phyloP scores from a whole-genome alignment of 2,797 vertebrate species.

The Agapornis canus region DNA sequence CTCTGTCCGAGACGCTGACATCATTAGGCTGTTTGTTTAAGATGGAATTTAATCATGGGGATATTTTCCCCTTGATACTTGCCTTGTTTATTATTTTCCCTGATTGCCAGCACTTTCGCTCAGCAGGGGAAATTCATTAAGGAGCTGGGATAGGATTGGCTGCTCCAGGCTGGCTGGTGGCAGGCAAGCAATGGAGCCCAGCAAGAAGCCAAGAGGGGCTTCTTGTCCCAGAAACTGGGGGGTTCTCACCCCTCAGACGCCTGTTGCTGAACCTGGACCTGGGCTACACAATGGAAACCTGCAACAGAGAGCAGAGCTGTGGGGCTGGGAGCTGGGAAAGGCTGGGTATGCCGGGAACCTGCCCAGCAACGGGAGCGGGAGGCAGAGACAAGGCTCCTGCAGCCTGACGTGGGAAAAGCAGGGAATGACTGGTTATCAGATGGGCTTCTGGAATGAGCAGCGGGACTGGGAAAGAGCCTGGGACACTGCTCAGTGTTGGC shows the following conservation, averaged over 20 bases:
- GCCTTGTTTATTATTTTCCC: slow-evolving; percentile 41
- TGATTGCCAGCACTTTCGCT: background rate
- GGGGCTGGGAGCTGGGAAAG: background rate
- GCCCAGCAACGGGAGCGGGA: background rate
- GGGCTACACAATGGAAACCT: background rate
- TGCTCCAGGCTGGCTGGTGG: background rate
- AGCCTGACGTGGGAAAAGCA: background rate
- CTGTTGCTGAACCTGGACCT: background rate
- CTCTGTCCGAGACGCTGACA: slow-evolving; percentile 50
- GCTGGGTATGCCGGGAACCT: background rate
- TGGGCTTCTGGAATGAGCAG: accelerated
- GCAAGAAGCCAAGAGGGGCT: background rate
- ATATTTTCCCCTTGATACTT: slow-evolving; percentile 31
- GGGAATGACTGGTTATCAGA: background rate
- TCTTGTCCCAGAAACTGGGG: background rate
- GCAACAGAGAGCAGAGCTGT: background rate
- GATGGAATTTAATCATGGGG: slow-evolving; percentile 64
- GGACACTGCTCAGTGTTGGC: background rate
- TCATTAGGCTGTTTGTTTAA: slow-evolving; percentile 64
- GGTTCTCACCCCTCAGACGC: background rate
- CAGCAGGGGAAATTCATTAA: slow-evolving; percentile 15
- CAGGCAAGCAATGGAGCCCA: background rate
- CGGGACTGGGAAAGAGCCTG: background rate
- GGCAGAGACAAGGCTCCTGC: background rate
- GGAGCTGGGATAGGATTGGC: background rate